Base-by-base conservation (phyloP, 2,888 invertebrate genomes). In the Cotesia congregata region DNA sequence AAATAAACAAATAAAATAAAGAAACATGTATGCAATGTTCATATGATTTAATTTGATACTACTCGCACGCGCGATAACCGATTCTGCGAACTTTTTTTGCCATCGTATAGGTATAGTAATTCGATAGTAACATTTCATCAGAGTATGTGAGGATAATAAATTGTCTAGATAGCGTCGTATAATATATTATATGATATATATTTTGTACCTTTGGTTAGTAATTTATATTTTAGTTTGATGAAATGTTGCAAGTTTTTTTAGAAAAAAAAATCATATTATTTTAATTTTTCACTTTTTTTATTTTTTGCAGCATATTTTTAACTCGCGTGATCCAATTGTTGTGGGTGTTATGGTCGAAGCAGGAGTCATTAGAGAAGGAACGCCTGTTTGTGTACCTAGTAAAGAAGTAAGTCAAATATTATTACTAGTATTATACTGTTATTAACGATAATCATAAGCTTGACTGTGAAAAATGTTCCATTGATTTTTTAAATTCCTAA, bases 251-350 rank as follows among this genome's bases (percentile, higher is more conserved):
- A 9, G 6, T 12, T 62, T 62, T n/a, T 62, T 7, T 62, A 62
- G 7, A 62, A 5, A 12, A 17, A 15, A 62, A 2, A 62, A 62
- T 17, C 15, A 62, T n/a, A 15, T 62, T n/a, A 62, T 17, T 2
- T 2, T 6, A 62, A 62, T 17, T 17, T 6, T 17, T 20, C 6
- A 62, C 2, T 17, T 62, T 74, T 30, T 61, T 77, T 82, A 87
- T 94, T 88, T 95, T 95, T 39, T 7, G 12, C 95, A 99, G 90
- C 98, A 94, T 90, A 94, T 99, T 87, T 99, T 99, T 93, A 99
- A 99, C 91, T 96, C 97, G 6, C 93, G 99, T 78, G 98, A 99
- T 91, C 99, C 99, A 6, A 99, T 99, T 89, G 97, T 99, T 30
- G 93, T 96, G 85, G 99, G 99, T 65, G 97, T 99, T 0, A 95